Conservation (phyloP, 2,797 vertebrate species). For the Pitangus sulphuratus region DNA sequence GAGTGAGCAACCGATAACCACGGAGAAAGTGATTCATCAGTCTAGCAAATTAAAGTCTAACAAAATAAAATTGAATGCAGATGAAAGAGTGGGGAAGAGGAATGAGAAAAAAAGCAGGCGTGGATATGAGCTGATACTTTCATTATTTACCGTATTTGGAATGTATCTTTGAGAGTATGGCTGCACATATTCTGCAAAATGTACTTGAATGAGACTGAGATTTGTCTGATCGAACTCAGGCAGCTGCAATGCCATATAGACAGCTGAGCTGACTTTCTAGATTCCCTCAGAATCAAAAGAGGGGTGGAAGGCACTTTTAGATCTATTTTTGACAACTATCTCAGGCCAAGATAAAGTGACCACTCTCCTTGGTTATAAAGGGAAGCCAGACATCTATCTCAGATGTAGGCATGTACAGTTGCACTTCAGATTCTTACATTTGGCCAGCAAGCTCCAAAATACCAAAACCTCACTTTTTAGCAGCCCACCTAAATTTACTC, state of each 20-base stretch:
- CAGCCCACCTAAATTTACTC: background rate
- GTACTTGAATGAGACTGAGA: background rate
- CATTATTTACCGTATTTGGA: background rate
- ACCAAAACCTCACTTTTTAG: background rate
- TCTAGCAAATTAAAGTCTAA: constrained; percentile 31
- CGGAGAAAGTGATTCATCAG: background rate
- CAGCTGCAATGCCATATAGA: background rate
- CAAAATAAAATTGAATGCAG: background rate
- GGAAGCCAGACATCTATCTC: background rate
- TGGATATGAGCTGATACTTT: background rate
- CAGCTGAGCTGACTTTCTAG: background rate
- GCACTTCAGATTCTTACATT: background rate
- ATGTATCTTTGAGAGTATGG: background rate
- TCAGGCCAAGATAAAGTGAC: background rate
- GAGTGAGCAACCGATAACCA: background rate
- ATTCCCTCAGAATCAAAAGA: background rate
- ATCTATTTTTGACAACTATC: background rate
- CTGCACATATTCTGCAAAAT: background rate
- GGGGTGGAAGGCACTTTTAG: background rate
- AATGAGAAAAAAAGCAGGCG: rapidly evolving
- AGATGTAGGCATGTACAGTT: background rate
- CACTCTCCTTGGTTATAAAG: background rate
- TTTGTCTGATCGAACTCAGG: background rate
- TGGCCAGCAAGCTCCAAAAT: background rate
- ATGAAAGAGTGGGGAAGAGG: background rate